Percentiles rank a stretch among this genome's conserved stretches.
These are phyloP conservation scores for Nylanderia fulva DNA, from an alignment of 1,140 invertebrate genomes.

Conservation along the genomic window DNA sequence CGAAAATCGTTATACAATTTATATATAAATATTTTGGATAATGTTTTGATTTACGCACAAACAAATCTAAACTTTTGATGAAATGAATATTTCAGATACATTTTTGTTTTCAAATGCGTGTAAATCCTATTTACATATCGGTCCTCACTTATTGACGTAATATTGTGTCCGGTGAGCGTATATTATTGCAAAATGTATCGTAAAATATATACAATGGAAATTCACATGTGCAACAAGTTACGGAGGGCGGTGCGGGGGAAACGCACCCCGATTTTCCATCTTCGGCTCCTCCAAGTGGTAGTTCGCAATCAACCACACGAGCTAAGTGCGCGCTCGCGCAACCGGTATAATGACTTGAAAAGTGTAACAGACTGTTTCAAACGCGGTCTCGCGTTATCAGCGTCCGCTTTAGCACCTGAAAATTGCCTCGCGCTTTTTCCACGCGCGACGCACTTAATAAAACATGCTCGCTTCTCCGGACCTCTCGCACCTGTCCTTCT, in stretches of 20 bases:
- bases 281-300: slow-evolving; percentile 28
- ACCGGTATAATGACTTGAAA: slow-evolving; percentile 75
- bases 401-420: slow-evolving; percentile 81
- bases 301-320: slow-evolving; percentile 20
- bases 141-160: slow-evolving; percentile 34
- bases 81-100: not conserved
- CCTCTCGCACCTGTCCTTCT: slow-evolving; percentile 57
- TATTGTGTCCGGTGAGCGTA: slow-evolving; percentile 7
- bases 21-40: not conserved
- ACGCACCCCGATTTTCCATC: slow-evolving; percentile 27
- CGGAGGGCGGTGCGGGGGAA: not conserved
- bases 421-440: slow-evolving; percentile 81
- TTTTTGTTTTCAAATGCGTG: not conserved
- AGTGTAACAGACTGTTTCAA: slow-evolving; percentile 79
- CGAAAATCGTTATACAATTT: slow-evolving; percentile 12
- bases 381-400: slow-evolving; percentile 80
- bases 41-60: slow-evolving; percentile 16
- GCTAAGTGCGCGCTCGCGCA: slow-evolving; percentile 39
- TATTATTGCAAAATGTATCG: slow-evolving; percentile 43
- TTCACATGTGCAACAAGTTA: slow-evolving; percentile 44
- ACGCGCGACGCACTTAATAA: slow-evolving; percentile 82
- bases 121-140: slow-evolving; percentile 31
- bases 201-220: slow-evolving; percentile 15
- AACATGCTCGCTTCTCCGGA: slow-evolving; percentile 76
- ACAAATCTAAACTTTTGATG: not conserved